phyloP scores from a whole-genome alignment of 2,888 invertebrate species.

The Xestia c-nigrum region DNA sequence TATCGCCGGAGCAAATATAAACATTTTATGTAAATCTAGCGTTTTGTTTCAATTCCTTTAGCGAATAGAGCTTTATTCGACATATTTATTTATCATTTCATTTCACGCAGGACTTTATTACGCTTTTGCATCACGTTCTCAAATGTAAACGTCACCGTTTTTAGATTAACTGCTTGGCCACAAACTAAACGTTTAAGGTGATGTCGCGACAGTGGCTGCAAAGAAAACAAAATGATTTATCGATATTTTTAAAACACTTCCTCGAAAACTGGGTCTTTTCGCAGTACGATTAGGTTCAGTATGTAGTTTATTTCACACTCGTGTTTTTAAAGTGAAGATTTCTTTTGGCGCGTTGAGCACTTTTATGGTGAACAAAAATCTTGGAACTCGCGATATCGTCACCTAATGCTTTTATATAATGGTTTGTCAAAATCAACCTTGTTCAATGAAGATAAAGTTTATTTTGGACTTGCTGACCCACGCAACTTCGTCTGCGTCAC shows the following conservation, averaged over 20 bases:
- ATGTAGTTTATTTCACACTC: not conserved
- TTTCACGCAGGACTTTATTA: conserved; percentile 32
- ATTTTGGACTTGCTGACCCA: too few relatives aligned
- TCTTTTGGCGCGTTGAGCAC: too few relatives aligned
- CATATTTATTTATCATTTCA: conserved; percentile 45
- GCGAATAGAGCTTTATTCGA: conserved; percentile 9
- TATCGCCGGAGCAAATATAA: conserved; percentile 12
- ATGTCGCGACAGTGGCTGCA: not conserved
- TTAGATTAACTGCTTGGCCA: conserved; percentile 1
- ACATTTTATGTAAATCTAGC: conserved; percentile 28
- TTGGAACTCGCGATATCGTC: too few relatives aligned
- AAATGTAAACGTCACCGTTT: conserved; percentile 26
- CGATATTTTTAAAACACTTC: not conserved
- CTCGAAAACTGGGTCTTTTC: not conserved
- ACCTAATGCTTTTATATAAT: too few relatives aligned
- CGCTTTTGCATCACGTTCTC: conserved; percentile 14
- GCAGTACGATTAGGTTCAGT: not conserved
- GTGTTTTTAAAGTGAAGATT: too few relatives aligned
- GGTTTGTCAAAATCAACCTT: too few relatives aligned
- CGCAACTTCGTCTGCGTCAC: too few relatives aligned
- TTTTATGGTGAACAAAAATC: too few relatives aligned
- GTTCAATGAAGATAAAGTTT: too few relatives aligned
- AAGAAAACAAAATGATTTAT: too few relatives aligned
- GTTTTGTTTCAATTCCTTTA: conserved; percentile 34
- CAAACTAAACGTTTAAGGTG: not conserved